Evolutionary conservation across 1,140 invertebrate species (phyloP), one percentile per base, ranked within the genome.

Genomic region (Andrena cerasifolii): DNA sequence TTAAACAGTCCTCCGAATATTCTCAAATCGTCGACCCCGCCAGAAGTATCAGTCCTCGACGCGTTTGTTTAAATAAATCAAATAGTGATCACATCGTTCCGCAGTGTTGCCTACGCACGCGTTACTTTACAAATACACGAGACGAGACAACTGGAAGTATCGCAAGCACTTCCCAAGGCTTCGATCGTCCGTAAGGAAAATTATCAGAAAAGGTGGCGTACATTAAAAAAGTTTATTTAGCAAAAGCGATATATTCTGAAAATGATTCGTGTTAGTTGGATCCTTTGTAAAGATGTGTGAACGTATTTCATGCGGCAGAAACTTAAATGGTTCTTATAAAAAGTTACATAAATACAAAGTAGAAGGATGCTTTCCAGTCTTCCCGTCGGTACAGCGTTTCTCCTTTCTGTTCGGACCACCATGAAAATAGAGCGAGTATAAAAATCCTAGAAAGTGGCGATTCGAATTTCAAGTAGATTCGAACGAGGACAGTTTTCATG

Each of bases 21-120:
- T 51, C 1, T 24, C 31, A 14, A 73, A 45, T 65, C n/a, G n/a
- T 54, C 6, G 12, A 62, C 65, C 31, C 58, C 79, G n/a, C 33
- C 65, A 63, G 10, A 7, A 74, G 18, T 73, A 62, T 88, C 87
- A 87, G 83, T 88, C 80, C 10, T 88, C 86, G 76, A 83, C 53
- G 47, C 73, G 26, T 87, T 86, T 85, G 80, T 85, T 87, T 78
- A 82, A 84, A 88, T 88, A 81, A 87, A 84, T 77, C 83, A 3
- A 78, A 40, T 82, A 77, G 75, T 83, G 79, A 88, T 79, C 80
- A 80, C 75, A 81, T 59, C 21, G 77, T 70, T 76, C 75, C 68
- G 76, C 54, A 86, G 62, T 83, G 72, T 77, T 80, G 85, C 78
- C 53, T 83, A 79, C 54, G 78, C 40, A 58, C 53, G 45, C 16